phyloP scores from a whole-genome alignment of 2,797 vertebrate species.

The Chelon auratus region DNA sequence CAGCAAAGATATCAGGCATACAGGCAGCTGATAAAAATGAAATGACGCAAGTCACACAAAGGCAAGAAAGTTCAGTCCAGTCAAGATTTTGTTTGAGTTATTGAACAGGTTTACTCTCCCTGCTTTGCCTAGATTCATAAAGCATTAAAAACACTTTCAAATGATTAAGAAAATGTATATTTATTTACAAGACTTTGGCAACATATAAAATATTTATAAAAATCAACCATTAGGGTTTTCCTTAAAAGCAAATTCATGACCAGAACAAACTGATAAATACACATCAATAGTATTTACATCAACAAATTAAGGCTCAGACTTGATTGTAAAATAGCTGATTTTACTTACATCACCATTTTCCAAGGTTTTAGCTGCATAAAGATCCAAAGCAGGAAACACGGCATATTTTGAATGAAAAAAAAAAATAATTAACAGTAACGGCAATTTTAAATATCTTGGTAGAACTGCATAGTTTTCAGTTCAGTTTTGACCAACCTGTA shows the following conservation, averaged over 20 bases:
- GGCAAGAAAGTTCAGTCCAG: background rate
- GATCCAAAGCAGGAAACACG: slow-evolving; percentile 7
- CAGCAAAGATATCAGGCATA: slow-evolving; percentile 6
- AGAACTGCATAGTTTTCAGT: slow-evolving; percentile 12
- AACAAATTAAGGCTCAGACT: slow-evolving; percentile 22
- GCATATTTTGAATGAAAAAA: background rate
- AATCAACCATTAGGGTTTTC: slow-evolving; percentile 33
- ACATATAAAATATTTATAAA: slow-evolving; percentile 63
- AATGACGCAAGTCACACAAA: slow-evolving; percentile 9
- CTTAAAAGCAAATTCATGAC: slow-evolving; percentile 33
- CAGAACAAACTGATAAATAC: slow-evolving; percentile 66
- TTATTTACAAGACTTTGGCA: slow-evolving; percentile 72
- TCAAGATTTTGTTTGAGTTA: background rate
- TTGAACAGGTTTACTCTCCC: background rate
- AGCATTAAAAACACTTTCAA: background rate
- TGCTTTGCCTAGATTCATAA: background rate
- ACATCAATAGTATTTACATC: slow-evolving; percentile 41
- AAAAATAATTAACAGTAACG: background rate
- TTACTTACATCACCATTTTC: slow-evolving; percentile 7
- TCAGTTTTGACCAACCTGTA: background rate
- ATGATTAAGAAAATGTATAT: slow-evolving; percentile 59
- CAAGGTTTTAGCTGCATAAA: background rate
- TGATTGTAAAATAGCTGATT: slow-evolving; percentile 47
- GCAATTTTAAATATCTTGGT: slow-evolving; percentile 7
- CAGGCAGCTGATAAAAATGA: slow-evolving; percentile 10